A percentile compares a stretch with the other conserved stretches of the same genome.
phyloP scores from a whole-genome alignment of 2,797 vertebrate species.

The Mormyrops boulengeri region DNA sequence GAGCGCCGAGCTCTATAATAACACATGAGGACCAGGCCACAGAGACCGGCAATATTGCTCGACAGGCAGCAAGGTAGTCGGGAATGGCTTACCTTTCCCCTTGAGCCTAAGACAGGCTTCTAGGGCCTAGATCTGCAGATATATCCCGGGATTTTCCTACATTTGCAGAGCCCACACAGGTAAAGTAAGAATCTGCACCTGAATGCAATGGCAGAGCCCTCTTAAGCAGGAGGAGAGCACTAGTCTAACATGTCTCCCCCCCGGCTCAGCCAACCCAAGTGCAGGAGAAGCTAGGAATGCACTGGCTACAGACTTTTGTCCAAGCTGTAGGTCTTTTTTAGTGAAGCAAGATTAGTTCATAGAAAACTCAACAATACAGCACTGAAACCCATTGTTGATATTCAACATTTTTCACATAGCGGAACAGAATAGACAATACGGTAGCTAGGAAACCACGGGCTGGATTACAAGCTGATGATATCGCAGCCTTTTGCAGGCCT shows the following conservation, averaged over 20 bases:
- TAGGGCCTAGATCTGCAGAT: slow-evolving; percentile 63
- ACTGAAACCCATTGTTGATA: slow-evolving; percentile 99
- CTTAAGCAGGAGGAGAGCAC: slow-evolving; percentile 59
- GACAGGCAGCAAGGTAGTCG: slow-evolving; percentile 55
- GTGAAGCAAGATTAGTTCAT: slow-evolving; percentile 99
- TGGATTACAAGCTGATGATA: slow-evolving; percentile 98
- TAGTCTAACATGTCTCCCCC: slow-evolving; percentile 69
- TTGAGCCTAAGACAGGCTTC: slow-evolving; percentile 56
- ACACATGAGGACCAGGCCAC: slow-evolving; percentile 51
- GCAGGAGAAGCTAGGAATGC: slow-evolving; percentile 90
- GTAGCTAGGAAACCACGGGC: slow-evolving; percentile 98
- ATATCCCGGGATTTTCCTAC: slow-evolving; percentile 62
- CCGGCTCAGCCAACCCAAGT: slow-evolving; percentile 78
- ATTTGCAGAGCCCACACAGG: slow-evolving; percentile 53
- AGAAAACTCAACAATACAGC: slow-evolving; percentile 99
- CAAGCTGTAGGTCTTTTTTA: slow-evolving; percentile 90
- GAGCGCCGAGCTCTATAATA: slow-evolving; percentile 1
- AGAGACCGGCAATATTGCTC: slow-evolving; percentile 39
- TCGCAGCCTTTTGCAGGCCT: slow-evolving; percentile 85
- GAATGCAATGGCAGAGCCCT: slow-evolving; percentile 42
- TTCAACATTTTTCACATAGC: slow-evolving; percentile 99
- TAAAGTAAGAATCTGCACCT: slow-evolving; percentile 51
- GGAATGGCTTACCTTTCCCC: slow-evolving; percentile 68
- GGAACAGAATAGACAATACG: slow-evolving; percentile 99
- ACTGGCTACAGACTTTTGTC: slow-evolving; percentile 98